A percentile compares a stretch with the other conserved stretches of the same genome.
These are phyloP conservation scores for Xiphophorus maculatus DNA, from an alignment of 2,113 vertebrate genomes.

Conservation along the genomic window DNA sequence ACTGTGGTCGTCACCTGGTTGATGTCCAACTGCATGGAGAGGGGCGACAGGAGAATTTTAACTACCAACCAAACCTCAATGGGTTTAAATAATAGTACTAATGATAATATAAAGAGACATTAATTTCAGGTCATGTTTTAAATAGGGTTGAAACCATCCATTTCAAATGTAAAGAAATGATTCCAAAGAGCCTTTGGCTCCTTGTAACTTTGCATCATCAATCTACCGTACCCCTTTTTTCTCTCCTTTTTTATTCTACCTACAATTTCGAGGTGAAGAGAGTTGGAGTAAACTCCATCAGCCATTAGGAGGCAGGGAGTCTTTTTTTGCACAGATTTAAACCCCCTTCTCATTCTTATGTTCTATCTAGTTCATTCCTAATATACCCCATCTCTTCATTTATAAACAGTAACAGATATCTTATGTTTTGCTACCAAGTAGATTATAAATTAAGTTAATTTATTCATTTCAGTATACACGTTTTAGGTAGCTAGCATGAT, in stretches of 20 bases:
- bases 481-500: too few species aligned
- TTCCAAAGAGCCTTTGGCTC: background rate
- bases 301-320: background rate
- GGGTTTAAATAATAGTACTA: background rate
- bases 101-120: background rate
- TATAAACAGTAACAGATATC: too few species aligned
- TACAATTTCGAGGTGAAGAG: background rate
- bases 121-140: background rate
- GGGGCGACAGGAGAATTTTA: background rate
- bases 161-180: background rate
- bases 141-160: background rate
- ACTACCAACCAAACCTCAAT: background rate
- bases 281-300: background rate
- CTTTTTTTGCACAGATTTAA: background rate
- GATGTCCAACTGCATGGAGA: slow-evolving; percentile 84
- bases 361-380: background rate
- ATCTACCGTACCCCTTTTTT: background rate
- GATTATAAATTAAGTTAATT: too few species aligned
- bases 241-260: too few species aligned
- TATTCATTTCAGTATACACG: too few species aligned
- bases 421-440: too few species aligned
- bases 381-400: background rate
- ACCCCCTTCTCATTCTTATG: background rate
- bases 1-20: slow-evolving; percentile 86
- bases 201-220: background rate